Evolutionary conservation across 2,113 vertebrate species (phyloP), one percentile per base, ranked within the genome.

Genomic region (Sphaerodactylus townsendi): DNA sequence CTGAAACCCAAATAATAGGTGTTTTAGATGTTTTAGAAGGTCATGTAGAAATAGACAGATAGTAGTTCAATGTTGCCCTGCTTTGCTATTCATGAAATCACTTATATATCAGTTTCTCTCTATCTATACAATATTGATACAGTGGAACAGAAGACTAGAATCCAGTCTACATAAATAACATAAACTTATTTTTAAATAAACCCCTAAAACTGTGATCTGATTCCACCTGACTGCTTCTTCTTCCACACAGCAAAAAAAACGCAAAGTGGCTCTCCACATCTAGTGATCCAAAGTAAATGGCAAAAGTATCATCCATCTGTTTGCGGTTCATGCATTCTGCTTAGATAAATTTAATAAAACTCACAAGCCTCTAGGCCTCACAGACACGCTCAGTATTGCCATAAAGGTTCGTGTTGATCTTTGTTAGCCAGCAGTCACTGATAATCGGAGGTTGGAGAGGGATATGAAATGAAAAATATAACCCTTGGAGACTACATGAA

Each of bases 251-350:
- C 88, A 89, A 91, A 87, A 39, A 50, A 91, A 19, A 19, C 3
- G n/a, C n/a, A 53, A 90, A 91, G 85, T 77, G 72, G 85, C 33
- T 79, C 71, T 85, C 88, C 81, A 82, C 77, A 76, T 93, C 93
- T 92, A 89, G 90, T 84, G 86, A 88, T 83, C 87, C 7, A 84
- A 30, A 59, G 74, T 82, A 86, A 86, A 77, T 84, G 85, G 65
- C 85, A 93, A 92, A 95, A 92, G 92, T 91, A 89, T 92, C 90
- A 94, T 89, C 94, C 94, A 94, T 94, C 93, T 95, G 91, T 90
- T 93, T 92, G 87, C 90, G 93, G 87, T 92, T 93, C 91, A 88
- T 86, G 80, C 90, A 89, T 90, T 39, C 89, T 84, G 80, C 82
- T 1, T n/a, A 80, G 81, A 25, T 88, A 68, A 92, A 62, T 64